phyloP scores from a whole-genome alignment of 2,888 invertebrate species.

The Eupeodes latifasciatus region DNA sequence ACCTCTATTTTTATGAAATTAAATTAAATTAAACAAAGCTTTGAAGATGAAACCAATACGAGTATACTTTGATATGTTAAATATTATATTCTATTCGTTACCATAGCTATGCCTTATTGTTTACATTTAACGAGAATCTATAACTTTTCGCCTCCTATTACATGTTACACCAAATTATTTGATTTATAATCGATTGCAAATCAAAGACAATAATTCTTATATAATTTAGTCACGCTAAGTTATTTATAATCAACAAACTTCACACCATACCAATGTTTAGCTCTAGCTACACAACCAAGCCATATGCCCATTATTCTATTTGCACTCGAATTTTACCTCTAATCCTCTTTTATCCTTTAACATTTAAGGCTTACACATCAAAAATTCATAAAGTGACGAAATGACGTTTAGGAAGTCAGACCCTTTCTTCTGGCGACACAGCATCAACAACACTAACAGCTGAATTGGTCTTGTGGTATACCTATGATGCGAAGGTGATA shows the following conservation, averaged over 20 bases:
- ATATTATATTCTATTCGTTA: too few relatives aligned
- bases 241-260: not conserved
- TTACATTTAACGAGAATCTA: too few relatives aligned
- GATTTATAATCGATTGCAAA: too few relatives aligned
- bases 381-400: constrained; percentile 8
- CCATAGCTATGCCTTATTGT: too few relatives aligned
- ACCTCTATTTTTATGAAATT: too few relatives aligned
- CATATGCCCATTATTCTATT: constrained; percentile 28
- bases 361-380: constrained; percentile 4
- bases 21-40: too few relatives aligned
- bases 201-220: too few relatives aligned
- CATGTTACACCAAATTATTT: too few relatives aligned
- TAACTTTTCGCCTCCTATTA: too few relatives aligned
- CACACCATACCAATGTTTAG: not conserved
- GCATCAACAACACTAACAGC: not conserved
- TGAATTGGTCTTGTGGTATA: not conserved
- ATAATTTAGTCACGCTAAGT: too few relatives aligned
- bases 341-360: constrained; percentile 11
- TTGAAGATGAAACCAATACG: too few relatives aligned
- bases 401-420: constrained; percentile 1
- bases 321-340: not conserved
- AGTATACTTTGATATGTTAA: too few relatives aligned
- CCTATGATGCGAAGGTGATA: not conserved
- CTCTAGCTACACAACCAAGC: not conserved
- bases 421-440: not conserved